Percentiles rank a stretch among this genome's conserved stretches.
Evolutionary conservation across 1,140 invertebrate genomes (phyloP).

Genomic region (Hestina assimilis): DNA sequence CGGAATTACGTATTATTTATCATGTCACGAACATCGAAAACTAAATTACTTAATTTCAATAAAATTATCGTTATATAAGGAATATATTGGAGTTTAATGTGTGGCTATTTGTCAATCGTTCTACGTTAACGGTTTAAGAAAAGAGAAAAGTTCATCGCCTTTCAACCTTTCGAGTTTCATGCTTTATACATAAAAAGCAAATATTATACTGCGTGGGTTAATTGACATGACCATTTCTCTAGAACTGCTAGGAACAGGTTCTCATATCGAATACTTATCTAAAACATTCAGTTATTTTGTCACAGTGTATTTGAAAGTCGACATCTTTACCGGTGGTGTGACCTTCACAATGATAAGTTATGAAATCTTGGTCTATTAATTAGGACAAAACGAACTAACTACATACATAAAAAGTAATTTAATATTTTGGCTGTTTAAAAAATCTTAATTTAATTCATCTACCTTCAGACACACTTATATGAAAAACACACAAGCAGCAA

Average conservation of each 20-base stretch:
- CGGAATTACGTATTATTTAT: too few relatives aligned
- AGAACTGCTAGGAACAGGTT: neutral
- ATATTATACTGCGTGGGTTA: neutral
- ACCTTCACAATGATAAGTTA: slow-evolving; percentile 41
- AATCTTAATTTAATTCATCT: too few relatives aligned
- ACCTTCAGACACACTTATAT: too few relatives aligned
- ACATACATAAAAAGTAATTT: too few relatives aligned
- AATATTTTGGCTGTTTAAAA: neutral
- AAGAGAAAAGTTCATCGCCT: neutral
- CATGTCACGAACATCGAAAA: too few relatives aligned
- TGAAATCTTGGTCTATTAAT: slow-evolving; percentile 36
- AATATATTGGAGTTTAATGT: too few relatives aligned
- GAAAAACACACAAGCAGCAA: too few relatives aligned
- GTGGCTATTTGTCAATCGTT: too few relatives aligned
- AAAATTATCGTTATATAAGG: too few relatives aligned
- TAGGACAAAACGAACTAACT: neutral
- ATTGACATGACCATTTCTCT: neutral
- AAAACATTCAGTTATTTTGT: slow-evolving; percentile 20
- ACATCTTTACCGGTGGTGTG: slow-evolving; percentile 37
- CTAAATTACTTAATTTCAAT: too few relatives aligned
- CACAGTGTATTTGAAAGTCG: slow-evolving; percentile 50
- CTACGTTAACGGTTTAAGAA: too few relatives aligned
- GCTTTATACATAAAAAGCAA: neutral
- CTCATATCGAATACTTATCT: neutral
- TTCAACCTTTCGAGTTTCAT: too few relatives aligned